Evolutionary conservation across 2,113 vertebrate genomes (phyloP), one percentile per base, ranked within the genome.

Genomic region (Dromas ardeola): DNA sequence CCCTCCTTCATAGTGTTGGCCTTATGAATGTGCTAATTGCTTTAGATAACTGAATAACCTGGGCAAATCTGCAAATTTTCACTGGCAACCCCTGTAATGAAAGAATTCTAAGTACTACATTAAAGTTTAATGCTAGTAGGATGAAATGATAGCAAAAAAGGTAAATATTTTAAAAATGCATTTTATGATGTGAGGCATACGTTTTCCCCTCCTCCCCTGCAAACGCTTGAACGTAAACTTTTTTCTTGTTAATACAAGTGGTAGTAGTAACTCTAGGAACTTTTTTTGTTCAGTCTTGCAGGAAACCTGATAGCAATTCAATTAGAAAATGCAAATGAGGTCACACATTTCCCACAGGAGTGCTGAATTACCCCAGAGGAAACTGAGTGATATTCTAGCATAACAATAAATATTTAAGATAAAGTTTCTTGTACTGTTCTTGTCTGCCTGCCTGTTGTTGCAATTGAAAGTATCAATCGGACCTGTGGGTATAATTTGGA

Each of bases 271-370:
- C 88, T 85, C 76, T 69, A 86, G 61, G 78, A 94, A 97, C 63
- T 65, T 91, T 87, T 88, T 94, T 80, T 97, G 98, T 96, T 97
- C 98, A 97, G 96, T 97, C 98, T 98, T 98, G 98, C 98, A 97
- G 96, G 97, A 98, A 98, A 98, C 96, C 98, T 97, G 98, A 98
- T 98, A 98, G 98, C 98, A 97, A 95, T 98, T 98, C 98, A 98
- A 98, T 98, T 98, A 98, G 98, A 97, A 98, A 98, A 98, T 98
- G 98, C 98, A 98, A 98, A 98, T 98, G 97, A 98, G 97, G 97
- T 95, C 98, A 90, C 94, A 93, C 78, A 93, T 96, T 98, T 97
- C 98, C 98, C 98, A 91, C 74, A 21, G 82, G 97, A 97, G 95
- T 52, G 40, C 86, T 11, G 95, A 81, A 77, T 92, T 78, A 96